These are phyloP conservation scores for Octomys mimax DNA, from an alignment of 2,797 vertebrate genomes.

Conservation along the genomic window DNA sequence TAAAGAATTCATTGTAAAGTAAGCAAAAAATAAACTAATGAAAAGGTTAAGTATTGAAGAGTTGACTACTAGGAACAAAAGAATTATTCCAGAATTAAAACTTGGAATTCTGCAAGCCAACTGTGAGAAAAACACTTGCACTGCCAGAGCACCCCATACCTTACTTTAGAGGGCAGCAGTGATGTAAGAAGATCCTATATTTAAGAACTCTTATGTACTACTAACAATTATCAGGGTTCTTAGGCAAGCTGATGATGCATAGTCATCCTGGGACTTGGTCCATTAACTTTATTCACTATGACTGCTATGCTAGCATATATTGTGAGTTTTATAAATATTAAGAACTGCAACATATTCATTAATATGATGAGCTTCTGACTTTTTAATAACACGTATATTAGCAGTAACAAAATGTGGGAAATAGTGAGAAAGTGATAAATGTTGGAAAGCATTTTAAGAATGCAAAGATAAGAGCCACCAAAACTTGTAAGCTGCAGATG, in stretches of 20 bases:
- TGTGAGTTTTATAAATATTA: slow-evolving; percentile 15
- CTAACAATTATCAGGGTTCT: not conserved
- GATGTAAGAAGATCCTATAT: not conserved
- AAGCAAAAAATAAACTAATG: not conserved
- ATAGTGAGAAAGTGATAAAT: not conserved
- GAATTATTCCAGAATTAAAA: not conserved
- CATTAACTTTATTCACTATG: not conserved
- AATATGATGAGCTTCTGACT: not conserved
- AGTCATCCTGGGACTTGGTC: not conserved
- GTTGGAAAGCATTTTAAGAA: not conserved
- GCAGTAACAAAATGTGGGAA: not conserved
- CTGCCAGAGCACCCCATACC: not conserved
- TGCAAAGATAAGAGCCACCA: not conserved
- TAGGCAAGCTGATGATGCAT: not conserved
- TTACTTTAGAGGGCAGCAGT: not conserved
- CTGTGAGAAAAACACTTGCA: not conserved
- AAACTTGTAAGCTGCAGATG: too few relatives aligned
- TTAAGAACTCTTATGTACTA: not conserved
- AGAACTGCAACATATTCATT: not conserved
- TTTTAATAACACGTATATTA: not conserved
- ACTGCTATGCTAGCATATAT: not conserved
- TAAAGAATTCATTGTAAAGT: not conserved
- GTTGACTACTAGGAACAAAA: not conserved
- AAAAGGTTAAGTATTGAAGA: not conserved
- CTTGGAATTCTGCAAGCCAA: not conserved